phyloP scores from a whole-genome alignment of 1,140 invertebrate genomes.

The Augochlora pura region DNA sequence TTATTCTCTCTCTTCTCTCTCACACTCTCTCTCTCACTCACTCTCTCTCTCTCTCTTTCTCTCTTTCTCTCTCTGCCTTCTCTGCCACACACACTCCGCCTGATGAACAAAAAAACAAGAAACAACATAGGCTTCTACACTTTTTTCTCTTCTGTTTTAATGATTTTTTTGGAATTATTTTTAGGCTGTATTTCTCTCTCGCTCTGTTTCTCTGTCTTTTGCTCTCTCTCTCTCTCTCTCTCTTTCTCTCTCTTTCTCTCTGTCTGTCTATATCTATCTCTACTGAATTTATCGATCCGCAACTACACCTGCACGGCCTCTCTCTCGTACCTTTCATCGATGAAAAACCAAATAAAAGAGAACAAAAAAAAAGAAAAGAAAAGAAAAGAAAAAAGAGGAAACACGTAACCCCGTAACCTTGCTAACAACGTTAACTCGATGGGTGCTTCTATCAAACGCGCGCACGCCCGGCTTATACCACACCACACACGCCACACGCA shows the following conservation, averaged over 20 bases:
- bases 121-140: conserved; percentile 35
- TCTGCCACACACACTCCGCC: conserved; percentile 30
- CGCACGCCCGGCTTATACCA: conserved; percentile 3
- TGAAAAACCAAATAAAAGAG: no score
- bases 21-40: conserved; percentile 24
- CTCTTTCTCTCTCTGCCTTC: conserved; percentile 32
- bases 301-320: conserved; percentile 58
- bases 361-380: no score
- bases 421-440: conserved; percentile 63
- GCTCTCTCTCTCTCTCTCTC: no score
- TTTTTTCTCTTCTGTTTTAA: not conserved
- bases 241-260: conserved; percentile 7
- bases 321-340: conserved; percentile 34
- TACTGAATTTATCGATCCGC: conserved; percentile 35
- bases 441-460: conserved; percentile 47
- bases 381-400: no score
- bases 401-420: conserved; percentile 62
- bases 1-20: conserved; percentile 59
- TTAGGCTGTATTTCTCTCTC: no score
- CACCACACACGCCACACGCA: not conserved
- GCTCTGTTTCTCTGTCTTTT: no score
- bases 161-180: no score
- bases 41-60: conserved; percentile 44
- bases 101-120: conserved; percentile 25
- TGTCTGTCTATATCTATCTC: not conserved